Base-by-base conservation (phyloP, 2,797 vertebrate genomes). In the Pangasius larnaudii region DNA sequence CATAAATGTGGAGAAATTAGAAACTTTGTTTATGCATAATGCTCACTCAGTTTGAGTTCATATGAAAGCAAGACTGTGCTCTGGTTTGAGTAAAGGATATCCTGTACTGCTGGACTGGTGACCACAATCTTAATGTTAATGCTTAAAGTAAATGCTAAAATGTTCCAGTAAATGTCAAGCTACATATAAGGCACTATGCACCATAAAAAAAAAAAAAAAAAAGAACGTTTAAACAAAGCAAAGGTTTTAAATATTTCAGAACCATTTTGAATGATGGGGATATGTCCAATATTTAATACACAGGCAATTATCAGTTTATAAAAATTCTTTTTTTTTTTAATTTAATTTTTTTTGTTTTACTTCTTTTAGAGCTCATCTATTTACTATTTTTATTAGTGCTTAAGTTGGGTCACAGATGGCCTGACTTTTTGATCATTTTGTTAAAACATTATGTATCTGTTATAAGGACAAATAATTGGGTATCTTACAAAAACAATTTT, bases 51-150 rank as follows among this genome's bases (percentile, higher is more conserved):
- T 39, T 46, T 51, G 33, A 78, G 1, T 63, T 87, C 19, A 7
- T 63, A 75, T 74, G 33, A 85, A 81, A 74, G 1, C 18, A 3
- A 33, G 30, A 9, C 16, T 59, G 69, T 74, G 30, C 36, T 59
- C 51, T 85, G 58, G 36, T 18, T 71, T 53, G 79, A 86, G 67
- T 33, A 19, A 53, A 94, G 93, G 89, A 95, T 81, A 92, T 96
- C 96, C 95, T 95, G 95, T 94, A 86, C 91, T 63, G 65, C 83
- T 90, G 91, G 93, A 93, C 93, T 9, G 49, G 90, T 91, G 94
- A 94, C 95, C 95, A 94, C 96, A 95, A 84, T 30, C 30, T 42
- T 83, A 58, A 46, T 46, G 46, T 46, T 9, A 46, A 9, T 46
- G 46, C 46, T 46, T 46, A 46, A 46, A 90, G 87, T 91, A 94